These are phyloP conservation scores for Trachelus tabidus DNA, from an alignment of 2,888 invertebrate genomes.

Conservation along the genomic window DNA sequence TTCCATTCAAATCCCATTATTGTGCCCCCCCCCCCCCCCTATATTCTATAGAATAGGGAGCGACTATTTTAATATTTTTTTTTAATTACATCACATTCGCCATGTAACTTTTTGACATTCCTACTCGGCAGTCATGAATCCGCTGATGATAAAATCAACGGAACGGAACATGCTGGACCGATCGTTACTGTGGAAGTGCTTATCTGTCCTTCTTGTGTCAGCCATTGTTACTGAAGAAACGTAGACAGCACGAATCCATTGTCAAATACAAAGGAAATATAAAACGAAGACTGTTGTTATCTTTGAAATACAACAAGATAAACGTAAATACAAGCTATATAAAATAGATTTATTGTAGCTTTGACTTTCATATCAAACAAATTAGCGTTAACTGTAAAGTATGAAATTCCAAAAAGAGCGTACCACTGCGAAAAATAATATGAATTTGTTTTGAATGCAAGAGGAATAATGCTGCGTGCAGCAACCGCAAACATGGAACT, in stretches of 20 bases:
- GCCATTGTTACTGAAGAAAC: constrained; percentile 7
- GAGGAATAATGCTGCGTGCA: neutral
- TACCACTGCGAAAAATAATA: neutral
- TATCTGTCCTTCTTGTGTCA: neutral
- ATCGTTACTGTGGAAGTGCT: constrained; percentile 10
- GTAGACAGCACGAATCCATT: neutral
- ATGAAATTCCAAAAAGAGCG: neutral
- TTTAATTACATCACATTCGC: neutral
- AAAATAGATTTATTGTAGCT: no score
- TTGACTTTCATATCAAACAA: neutral
- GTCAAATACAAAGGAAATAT: neutral
- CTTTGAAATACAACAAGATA: no score
- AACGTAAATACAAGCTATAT: neutral
- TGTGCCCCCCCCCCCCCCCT: neutral
- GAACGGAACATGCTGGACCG: constrained; percentile 9
- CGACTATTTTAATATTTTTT: neutral
- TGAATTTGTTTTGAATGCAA: neutral
- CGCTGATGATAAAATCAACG: neutral
- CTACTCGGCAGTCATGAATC: neutral
- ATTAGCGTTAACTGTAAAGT: neutral
- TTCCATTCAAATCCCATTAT: neutral
- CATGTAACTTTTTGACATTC: neutral
- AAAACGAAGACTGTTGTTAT: neutral
- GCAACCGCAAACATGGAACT: neutral
- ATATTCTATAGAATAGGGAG: neutral